These are phyloP conservation scores for Pipistrellus pygmaeus DNA, from an alignment of 2,797 vertebrate species.

Conservation along the genomic window DNA sequence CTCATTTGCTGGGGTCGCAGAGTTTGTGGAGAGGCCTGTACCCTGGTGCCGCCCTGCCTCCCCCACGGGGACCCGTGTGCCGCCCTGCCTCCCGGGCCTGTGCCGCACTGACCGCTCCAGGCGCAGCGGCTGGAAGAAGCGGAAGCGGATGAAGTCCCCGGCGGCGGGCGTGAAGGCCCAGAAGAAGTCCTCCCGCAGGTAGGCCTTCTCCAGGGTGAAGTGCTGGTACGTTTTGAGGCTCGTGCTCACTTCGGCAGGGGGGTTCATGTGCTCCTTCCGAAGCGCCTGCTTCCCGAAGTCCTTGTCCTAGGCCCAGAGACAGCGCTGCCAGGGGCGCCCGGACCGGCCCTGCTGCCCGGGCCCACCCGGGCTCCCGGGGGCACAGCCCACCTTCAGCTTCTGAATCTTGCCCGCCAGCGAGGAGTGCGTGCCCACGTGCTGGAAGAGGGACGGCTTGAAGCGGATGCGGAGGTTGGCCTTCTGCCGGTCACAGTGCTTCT, in stretches of 20 bases:
- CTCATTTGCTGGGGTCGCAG: not conserved
- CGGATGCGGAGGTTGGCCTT: slow-evolving; percentile 98
- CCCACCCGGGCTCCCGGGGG: fast-evolving
- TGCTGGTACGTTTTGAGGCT: slow-evolving; percentile 99
- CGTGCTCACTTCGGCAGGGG: slow-evolving; percentile 97
- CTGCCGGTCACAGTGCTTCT: slow-evolving; percentile 99
- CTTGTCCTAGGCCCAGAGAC: slow-evolving; percentile 91
- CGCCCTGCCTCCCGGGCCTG: not conserved
- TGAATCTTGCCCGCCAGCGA: slow-evolving; percentile 98
- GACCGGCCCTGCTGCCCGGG: not conserved
- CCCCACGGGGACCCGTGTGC: not conserved
- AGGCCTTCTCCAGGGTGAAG: slow-evolving; percentile 98
- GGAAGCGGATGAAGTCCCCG: slow-evolving; percentile 97
- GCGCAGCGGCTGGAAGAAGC: slow-evolving; percentile 97
- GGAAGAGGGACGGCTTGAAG: slow-evolving; percentile 98
- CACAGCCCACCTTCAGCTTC: slow-evolving; percentile 94
- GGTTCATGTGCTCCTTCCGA: slow-evolving; percentile 96
- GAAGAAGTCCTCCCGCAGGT: slow-evolving; percentile 98
- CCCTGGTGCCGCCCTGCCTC: not conserved
- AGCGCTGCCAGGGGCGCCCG: not conserved
- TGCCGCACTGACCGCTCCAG: slow-evolving; percentile 92
- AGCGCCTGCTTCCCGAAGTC: slow-evolving; percentile 97
- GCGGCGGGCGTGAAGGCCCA: slow-evolving; percentile 98
- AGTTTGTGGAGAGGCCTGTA: not conserved
- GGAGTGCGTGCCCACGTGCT: slow-evolving; percentile 98